Base-by-base conservation (phyloP, 1,140 invertebrate species). In the Drosophila ercepeae region DNA sequence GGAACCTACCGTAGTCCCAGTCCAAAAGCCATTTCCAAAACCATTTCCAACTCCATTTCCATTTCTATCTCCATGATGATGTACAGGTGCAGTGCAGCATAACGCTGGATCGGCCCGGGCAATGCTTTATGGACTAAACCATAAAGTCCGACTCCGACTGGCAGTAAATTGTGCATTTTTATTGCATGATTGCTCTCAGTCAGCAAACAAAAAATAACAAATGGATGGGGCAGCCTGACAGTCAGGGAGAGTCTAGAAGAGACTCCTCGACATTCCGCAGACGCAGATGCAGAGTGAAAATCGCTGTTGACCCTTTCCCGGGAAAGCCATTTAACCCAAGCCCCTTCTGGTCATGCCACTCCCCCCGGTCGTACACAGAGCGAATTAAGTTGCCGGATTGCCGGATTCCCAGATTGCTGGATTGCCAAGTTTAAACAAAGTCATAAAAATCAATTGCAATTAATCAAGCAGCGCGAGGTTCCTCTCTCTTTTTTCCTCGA, bases 371-470 rank as follows among this genome's bases (percentile, higher is more conserved):
- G 23, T 50, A 21, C 46, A 42, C 29, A 27, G 39, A 67, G 29
- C 29, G 64, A 67, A 68, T 60, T 32, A 73, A 49, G 48, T 25
- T 52, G 32, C 16, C 48, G 44, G 50, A n/a, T n/a, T 18, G 2
- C 21, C 21, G 2, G 21, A 2, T 14, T 58, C 21, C 14, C 50
- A 53, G 49, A 11, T 16, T 59, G 29, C 14, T 45, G 32, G 51
- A 11, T 42, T 41, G 48, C 46, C 45, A 48, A 46, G 73, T 68
- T 68, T 67, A 78, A 77, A 78, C 68, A 73, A 73, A 78, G 59
- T 78, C 70, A 78, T 78, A 78, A 78, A 78, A 69, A 74, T 78
- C 76, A 78, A 78, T 78, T 78, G 76, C 76, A 78, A 78, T 78
- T 78, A 78, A 78, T 78, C 75, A 78, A 78, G 64, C 54, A 51